Base-by-base conservation (phyloP, 2,888 invertebrate species). In the Crepidodera aurea region DNA sequence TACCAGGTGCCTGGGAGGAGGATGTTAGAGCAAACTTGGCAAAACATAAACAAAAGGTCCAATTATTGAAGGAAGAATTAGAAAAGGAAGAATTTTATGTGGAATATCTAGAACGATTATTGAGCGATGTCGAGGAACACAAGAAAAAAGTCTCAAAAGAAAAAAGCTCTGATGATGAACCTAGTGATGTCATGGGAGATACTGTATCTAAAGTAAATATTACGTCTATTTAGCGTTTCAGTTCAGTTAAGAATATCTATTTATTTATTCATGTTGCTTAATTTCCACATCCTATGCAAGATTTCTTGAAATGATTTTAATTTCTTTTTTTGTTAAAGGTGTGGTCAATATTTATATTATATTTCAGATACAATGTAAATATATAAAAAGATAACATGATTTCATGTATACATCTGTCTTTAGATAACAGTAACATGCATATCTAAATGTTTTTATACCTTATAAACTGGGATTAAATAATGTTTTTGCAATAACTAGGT, bases 1-100 rank as follows among this genome's bases (percentile, higher is more conserved):
- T 94, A 75, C 94, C 94, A 80, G 92, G 92, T 79, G 93, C 93
- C 80, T 94, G 93, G 94, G 94, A 94, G 82, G 93, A 93, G 83
- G 93, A 94, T 85, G 93, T 94, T 78, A 88, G 93, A 78, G 92
- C 92, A 72, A 94, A 94, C 84, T 86, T 95, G 75, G 88, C 90
- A 77, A 92, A 93, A 82, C 94, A 95, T 85, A 92, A 92, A 84
- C 89, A 91, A 81, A 92, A 92, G 85, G 93, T 94, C 69, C 84
- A 87, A 69, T 86, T 90, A 74, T 84, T 95, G 59, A 88, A 89
- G 79, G 92, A 93, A 79, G 94, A 94, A 82, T 84, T 95, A 69
- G 93, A 93, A 78, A 93, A 94, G 80, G 94, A 95, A 81, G 91
- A 93, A 77, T 90, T 93, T 76, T 94, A 94, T 77, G 94, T 94